Base-by-base conservation (phyloP, 2,888 invertebrate species). In the Pharmacophagus antenor region DNA sequence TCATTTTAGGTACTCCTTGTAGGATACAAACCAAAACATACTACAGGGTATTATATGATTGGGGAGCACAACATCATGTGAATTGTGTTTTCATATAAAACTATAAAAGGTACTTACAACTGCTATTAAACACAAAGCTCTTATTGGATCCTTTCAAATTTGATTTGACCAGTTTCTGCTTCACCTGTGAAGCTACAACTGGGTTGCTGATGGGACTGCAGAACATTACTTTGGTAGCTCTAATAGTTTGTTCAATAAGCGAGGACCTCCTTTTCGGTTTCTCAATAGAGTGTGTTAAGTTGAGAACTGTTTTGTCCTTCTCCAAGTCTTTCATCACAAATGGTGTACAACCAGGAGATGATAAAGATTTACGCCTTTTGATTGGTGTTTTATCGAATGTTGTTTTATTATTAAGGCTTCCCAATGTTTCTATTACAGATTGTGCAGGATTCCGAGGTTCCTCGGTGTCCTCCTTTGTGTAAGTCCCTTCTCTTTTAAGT, bases 81-180 rank as follows among this genome's bases (percentile, higher is more conserved):
- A 37, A 4, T 5, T 5, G 15, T 15, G 4, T 1, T 2, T 37
- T 1, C 3, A n/a, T n/a, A 15, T 15, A 37, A 15, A 15, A 5
- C 5, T 5, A 37, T 37, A n/a, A 37, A 18, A 23, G 4, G 48
- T 54, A 75, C 83, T 84, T 65, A 89, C 90, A 74, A 65, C 63
- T 79, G 1, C 86, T 83, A 59, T 88, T 82, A 73, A 85, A 83
- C 12, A 89, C 68, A 25, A 91, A 90, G 67, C 89, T 91, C 69
- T 91, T 91, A 50, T 84, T 88, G 1, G 90, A 90, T 2, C 90
- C 90, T 61, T 91, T 91, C 63, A 91, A 70, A 56, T 82, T 91
- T 1, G 91, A 91, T 64, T 91, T 91, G 58, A 91, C 88, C 17
- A 90, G 70, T 63, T 84, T 88, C 46, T 70, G 76, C 60, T 79